A percentile compares a stretch with the other conserved stretches of the same genome.
Conservation (phyloP, 2,113 vertebrate genomes). For the Turnix velox region DNA sequence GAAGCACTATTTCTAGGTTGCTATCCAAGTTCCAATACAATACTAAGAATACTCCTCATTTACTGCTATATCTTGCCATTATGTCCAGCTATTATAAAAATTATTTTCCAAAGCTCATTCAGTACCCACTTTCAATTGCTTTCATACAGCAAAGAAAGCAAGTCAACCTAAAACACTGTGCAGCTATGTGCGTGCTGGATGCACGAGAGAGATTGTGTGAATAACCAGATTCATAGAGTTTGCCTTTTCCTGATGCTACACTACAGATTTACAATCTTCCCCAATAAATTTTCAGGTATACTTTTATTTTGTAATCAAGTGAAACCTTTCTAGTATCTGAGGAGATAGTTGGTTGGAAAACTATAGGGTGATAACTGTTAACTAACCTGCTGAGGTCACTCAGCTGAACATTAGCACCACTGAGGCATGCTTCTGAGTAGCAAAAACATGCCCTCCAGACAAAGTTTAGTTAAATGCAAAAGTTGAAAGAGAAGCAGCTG, state of each 20-base stretch:
- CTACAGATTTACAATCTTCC: conserved; percentile 36
- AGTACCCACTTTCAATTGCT: not conserved
- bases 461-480: conserved; percentile 67
- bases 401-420: conserved; percentile 36
- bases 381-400: conserved; percentile 57
- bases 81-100: not conserved
- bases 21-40: not conserved
- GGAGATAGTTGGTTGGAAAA: conserved; percentile 60
- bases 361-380: conserved; percentile 54
- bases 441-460: conserved; percentile 54
- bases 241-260: conserved; percentile 19
- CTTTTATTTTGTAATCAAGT: conserved; percentile 20
- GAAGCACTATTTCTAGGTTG: not conserved
- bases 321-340: conserved; percentile 28
- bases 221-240: not conserved
- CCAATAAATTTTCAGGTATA: conserved; percentile 49
- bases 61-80: not conserved
- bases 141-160: not conserved
- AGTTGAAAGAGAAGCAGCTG: conserved; percentile 55
- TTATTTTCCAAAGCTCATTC: not conserved
- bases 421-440: conserved; percentile 56
- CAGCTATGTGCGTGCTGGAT: not conserved
- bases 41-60: not conserved
- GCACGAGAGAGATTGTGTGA: not conserved
- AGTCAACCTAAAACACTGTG: not conserved